Conservation (phyloP, 2,113 vertebrate genomes). For the Anhinga rufa region DNA sequence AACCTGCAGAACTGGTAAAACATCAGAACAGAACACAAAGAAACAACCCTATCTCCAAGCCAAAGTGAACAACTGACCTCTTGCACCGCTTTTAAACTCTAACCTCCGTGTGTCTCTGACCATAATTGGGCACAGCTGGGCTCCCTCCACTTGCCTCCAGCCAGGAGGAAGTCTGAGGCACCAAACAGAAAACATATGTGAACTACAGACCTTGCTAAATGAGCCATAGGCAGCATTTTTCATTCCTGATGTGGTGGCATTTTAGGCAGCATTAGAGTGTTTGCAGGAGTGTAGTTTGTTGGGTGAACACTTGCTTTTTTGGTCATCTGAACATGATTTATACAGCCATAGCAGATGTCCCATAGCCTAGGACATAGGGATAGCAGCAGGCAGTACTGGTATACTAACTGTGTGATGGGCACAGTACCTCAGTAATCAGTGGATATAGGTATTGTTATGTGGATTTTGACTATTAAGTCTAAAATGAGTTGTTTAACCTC, state of each 20-base stretch:
- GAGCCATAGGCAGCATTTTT: not conserved
- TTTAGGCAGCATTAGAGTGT: not conserved
- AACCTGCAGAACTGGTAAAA: not conserved
- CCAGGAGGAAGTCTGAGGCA: not conserved
- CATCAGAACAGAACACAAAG: not conserved
- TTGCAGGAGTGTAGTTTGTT: not conserved
- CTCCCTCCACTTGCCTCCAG: not conserved
- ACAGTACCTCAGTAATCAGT: not conserved
- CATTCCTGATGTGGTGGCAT: not conserved
- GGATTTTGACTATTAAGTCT: not conserved
- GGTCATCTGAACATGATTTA: not conserved
- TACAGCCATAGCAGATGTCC: not conserved
- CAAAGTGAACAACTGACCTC: not conserved
- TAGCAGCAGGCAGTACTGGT: not conserved
- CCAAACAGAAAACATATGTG: constrained; percentile 41
- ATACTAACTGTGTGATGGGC: not conserved
- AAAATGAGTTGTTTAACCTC: not conserved
- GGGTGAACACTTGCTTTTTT: not conserved
- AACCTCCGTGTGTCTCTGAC: not conserved
- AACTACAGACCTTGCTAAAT: not conserved
- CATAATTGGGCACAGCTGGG: constrained; percentile 50
- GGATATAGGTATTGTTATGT: not conserved
- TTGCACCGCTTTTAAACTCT: not conserved
- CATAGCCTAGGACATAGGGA: not conserved
- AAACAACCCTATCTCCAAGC: not conserved